Evolutionary conservation across 2,113 vertebrate species (phyloP).

Genomic region (Equus quagga): DNA sequence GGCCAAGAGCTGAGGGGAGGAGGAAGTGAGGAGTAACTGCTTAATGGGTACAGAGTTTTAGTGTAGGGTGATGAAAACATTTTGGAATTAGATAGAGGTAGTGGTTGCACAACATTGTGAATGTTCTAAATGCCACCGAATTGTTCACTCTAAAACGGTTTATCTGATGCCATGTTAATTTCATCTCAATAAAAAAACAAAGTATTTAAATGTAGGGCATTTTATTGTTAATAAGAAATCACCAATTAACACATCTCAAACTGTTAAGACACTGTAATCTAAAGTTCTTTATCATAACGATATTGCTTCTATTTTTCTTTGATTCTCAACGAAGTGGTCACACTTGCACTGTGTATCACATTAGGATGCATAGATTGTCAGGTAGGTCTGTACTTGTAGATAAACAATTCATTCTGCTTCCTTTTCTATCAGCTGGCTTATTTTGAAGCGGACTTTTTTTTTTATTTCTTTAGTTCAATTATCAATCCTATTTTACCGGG

Average conservation of each 20-base stretch:
- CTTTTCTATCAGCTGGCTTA: not conserved
- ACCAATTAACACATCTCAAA: not conserved
- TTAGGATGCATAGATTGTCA: too few species aligned
- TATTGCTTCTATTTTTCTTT: not conserved
- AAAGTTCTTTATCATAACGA: not conserved
- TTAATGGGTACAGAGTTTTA: too few species aligned
- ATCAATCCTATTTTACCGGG: not conserved
- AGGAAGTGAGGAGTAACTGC: not conserved
- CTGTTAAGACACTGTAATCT: not conserved
- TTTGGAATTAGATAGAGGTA: too few species aligned
- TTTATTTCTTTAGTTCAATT: not conserved
- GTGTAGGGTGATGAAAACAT: too few species aligned
- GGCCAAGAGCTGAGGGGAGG: too few species aligned
- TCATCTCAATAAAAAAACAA: constrained; percentile 13
- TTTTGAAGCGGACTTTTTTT: not conserved
- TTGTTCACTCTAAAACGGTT: not conserved
- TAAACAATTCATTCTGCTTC: not conserved
- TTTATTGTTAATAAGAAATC: not conserved
- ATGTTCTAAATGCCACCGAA: not conserved
- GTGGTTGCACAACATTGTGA: too few species aligned
- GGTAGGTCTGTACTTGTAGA: not conserved
- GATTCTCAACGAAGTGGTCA: not conserved
- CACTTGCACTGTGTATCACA: not conserved
- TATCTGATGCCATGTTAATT: not conserved
- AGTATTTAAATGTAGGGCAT: not conserved